Evolutionary conservation across 2,888 invertebrate genomes (phyloP), one percentile per base, ranked within the genome.

Genomic region (Cantharis nigra): DNA sequence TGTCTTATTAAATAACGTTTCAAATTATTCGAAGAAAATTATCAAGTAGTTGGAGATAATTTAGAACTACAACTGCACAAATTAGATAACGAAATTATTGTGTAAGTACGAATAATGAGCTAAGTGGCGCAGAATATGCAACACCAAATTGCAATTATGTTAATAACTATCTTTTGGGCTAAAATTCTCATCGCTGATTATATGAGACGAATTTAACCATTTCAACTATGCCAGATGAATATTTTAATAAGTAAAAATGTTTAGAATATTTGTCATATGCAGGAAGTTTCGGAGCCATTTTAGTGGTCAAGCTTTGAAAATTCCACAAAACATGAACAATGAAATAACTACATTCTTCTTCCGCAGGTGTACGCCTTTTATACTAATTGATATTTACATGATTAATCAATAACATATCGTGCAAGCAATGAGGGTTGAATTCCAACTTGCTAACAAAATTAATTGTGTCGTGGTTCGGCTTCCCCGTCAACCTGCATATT

Each of bases 1-100:
- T 74, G 74, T 77, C 77, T 77, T 74, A 77, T 74, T 77, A 76
- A 72, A 64, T 76, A 73, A 77, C 67, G 63, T 71, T 70, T 69
- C 65, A 23, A 73, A 20, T 69, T 63, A 76, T 76, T 72, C 70
- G 49, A 72, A 76, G 69, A 72, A 76, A 72, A 70, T 77, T 77
- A 77, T 77, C 77, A 77, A 70, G 77, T 26, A 69, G 16, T 71
- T 14, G 62, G 33, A 26, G 63, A 63, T 26, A 63, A 20, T 70
- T 49, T 63, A 71, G 20, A 63, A 63, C 26, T 20, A 63, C 71
- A 63, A 71, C 23, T 71, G 62, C 65, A 67, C 65, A 23, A 67
- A 67, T 23, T 26, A 67, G 65, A 67, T 67, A 67, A 67, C 23
- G 18, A 67, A 67, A 67, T 67, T 67, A 67, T 67, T 26, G n/a